phyloP scores from a whole-genome alignment of 1,140 invertebrate genomes.

The Zaprionus kolodkinae region DNA sequence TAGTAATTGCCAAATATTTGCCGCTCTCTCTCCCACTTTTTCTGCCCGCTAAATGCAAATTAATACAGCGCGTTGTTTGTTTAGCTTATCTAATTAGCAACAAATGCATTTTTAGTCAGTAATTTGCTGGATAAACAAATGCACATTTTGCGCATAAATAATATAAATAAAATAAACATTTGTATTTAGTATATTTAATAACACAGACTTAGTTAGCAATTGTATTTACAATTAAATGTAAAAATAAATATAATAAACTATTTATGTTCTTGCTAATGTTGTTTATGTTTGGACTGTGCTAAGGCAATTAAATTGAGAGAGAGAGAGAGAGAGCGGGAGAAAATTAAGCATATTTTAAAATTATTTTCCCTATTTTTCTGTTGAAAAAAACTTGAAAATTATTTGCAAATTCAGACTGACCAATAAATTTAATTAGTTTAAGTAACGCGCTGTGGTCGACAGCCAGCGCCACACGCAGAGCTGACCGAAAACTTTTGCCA shows the following conservation, averaged over 20 bases:
- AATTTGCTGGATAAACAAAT: slow-evolving; percentile 45
- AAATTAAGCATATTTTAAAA: background rate
- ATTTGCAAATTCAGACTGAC: slow-evolving; percentile 30
- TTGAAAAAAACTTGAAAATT: background rate
- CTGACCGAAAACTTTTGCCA: slow-evolving; percentile 64
- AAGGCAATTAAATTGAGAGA: background rate
- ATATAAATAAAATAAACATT: slow-evolving; percentile 7
- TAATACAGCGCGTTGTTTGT: slow-evolving; percentile 70
- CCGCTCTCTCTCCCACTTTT: background rate
- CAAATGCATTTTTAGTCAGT: slow-evolving; percentile 37
- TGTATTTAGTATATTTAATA: slow-evolving; percentile 1
- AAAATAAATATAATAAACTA: too few species aligned
- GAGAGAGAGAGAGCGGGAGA: too few species aligned
- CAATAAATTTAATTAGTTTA: slow-evolving; percentile 79
- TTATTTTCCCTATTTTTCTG: background rate
- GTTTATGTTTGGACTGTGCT: background rate
- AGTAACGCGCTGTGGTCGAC: slow-evolving; percentile 63
- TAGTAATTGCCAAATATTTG: slow-evolving; percentile 44
- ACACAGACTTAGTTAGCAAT: background rate
- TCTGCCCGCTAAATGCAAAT: slow-evolving; percentile 61
- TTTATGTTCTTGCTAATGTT: background rate
- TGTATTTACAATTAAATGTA: too few species aligned
- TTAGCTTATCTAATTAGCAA: slow-evolving; percentile 67
- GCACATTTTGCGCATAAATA: background rate
- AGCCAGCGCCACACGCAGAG: slow-evolving; percentile 62